Percentiles rank a stretch among this genome's conserved stretches.
phyloP scores from a whole-genome alignment of 2,888 invertebrate species.

The Nymphalis urticae region DNA sequence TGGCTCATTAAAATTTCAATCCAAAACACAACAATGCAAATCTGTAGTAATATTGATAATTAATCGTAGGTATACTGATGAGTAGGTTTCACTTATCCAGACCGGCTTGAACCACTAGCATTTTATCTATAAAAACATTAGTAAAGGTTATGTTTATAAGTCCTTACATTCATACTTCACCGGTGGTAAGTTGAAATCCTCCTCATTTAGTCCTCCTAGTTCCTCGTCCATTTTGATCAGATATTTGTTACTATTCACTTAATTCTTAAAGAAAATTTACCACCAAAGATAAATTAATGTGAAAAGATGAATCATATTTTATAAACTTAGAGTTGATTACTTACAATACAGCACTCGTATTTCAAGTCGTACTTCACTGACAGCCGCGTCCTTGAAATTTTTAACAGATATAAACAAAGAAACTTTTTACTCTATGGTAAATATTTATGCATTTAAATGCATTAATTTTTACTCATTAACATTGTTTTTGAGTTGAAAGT shows the following conservation, averaged over 20 bases:
- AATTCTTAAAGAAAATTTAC: background rate
- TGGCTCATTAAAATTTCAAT: too few relatives aligned
- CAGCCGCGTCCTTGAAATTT: background rate
- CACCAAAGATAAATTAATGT: background rate
- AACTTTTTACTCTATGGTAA: too few relatives aligned
- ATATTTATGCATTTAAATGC: too few relatives aligned
- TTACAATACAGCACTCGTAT: too few relatives aligned
- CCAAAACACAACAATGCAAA: too few relatives aligned
- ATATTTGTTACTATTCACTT: too few relatives aligned
- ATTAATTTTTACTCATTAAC: too few relatives aligned
- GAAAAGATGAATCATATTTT: background rate
- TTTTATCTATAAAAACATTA: background rate
- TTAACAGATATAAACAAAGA: background rate
- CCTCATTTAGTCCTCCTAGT: conserved; percentile 77
- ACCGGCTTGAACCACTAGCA: too few relatives aligned
- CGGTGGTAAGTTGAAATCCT: conserved; percentile 84
- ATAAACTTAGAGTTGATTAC: background rate
- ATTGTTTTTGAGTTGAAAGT: too few relatives aligned
- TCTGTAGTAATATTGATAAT: too few relatives aligned
- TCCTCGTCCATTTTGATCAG: conserved; percentile 65
- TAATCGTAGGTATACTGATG: too few relatives aligned
- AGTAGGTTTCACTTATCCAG: too few relatives aligned
- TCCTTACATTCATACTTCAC: conserved; percentile 91
- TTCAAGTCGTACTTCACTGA: background rate
- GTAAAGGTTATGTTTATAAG: conserved; percentile 3